Evolutionary conservation across 2,113 vertebrate genomes (phyloP).

Genomic region (Hippocampus comes): DNA sequence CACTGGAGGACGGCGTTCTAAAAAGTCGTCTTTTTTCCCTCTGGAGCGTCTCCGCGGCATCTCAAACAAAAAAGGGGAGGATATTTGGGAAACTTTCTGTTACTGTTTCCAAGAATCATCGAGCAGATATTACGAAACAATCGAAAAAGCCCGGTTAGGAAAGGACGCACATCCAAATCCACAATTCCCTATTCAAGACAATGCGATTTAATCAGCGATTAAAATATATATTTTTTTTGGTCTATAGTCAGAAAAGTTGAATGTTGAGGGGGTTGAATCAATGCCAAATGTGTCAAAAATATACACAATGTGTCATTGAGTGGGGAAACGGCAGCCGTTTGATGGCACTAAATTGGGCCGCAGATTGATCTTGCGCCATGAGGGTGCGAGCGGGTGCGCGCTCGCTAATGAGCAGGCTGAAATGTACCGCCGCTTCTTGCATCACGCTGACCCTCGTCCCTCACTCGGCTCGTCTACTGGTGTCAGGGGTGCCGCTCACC

Average conservation of each 20-base stretch:
- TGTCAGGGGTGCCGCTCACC: slow-evolving; percentile 30
- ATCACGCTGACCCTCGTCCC: not conserved
- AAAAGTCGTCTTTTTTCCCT: slow-evolving; percentile 50
- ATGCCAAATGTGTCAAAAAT: too few relatives aligned
- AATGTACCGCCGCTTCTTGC: not conserved
- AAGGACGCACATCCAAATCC: not conserved
- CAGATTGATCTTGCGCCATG: slow-evolving; percentile 2
- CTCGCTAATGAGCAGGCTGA: slow-evolving; percentile 34
- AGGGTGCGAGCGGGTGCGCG: not conserved
- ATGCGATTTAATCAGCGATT: too few relatives aligned
- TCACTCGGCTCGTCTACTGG: too few relatives aligned
- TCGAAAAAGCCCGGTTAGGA: not conserved
- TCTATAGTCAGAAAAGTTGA: too few relatives aligned
- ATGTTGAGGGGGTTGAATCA: too few relatives aligned
- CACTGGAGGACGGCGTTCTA: slow-evolving; percentile 44
- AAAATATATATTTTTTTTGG: too few relatives aligned
- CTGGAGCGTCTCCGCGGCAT: slow-evolving; percentile 26
- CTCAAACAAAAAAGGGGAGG: slow-evolving; percentile 35
- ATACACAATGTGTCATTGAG: slow-evolving; percentile 30
- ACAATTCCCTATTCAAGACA: not conserved
- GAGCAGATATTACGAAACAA: not conserved
- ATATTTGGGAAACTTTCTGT: slow-evolving; percentile 1
- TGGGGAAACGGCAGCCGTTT: slow-evolving; percentile 38
- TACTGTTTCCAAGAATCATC: not conserved
- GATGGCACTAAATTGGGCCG: slow-evolving; percentile 36